Evolutionary conservation across 2,888 invertebrate species (phyloP).

Genomic region (Dicyrtoma fusca): DNA sequence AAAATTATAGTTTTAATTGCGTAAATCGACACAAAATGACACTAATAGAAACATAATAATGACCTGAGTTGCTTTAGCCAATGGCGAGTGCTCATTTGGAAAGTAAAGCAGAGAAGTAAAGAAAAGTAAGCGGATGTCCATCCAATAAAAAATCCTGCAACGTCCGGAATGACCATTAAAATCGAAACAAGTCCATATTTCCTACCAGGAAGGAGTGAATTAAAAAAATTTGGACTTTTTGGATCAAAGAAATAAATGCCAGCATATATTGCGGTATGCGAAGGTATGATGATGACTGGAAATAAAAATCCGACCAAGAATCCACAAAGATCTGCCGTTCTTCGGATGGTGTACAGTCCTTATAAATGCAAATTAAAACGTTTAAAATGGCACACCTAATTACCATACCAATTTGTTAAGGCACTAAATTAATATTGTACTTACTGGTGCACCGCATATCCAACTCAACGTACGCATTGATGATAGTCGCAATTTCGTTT

Average conservation of each 20-base stretch:
- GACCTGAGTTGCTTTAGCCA: not conserved
- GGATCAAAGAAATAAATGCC: not conserved
- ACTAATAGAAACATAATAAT: not conserved
- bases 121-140: not conserved
- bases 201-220: not conserved
- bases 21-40: not conserved
- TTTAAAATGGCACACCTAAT: too few species aligned
- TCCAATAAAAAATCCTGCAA: not conserved
- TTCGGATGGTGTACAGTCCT: too few species aligned
- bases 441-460: not conserved
- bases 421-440: too few species aligned
- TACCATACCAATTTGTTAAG: too few species aligned
- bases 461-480: not conserved
- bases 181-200: not conserved
- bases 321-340: not conserved
- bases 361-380: too few species aligned
- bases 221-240: slow-evolving; percentile 8
- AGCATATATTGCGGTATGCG: not conserved
- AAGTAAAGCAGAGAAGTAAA: not conserved
- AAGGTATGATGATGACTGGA: not conserved
- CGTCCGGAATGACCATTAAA: not conserved
- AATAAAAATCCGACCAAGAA: not conserved
- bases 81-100: not conserved
- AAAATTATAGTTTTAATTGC: not conserved
- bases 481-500: not conserved